Evolutionary conservation across 2,888 invertebrate genomes (phyloP), one percentile per base, ranked within the genome.

Genomic region (Ditula angustiorana): DNA sequence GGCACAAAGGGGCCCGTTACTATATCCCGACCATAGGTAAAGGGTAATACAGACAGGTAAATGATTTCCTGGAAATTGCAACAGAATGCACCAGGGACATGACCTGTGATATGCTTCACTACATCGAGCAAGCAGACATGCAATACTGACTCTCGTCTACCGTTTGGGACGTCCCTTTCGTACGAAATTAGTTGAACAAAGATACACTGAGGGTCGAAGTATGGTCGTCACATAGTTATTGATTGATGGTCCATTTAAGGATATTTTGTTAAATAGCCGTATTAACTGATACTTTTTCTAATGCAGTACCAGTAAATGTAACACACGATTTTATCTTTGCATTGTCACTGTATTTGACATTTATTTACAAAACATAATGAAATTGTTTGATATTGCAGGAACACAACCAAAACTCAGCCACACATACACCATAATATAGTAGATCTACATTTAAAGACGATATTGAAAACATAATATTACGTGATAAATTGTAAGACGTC

Each of bases 31-130:
- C 79, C 84, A 80, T 81, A 73, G 79, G 85, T 86, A 87, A 80
- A 81, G 73, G 78, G 85, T 86, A 87, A 88, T 86, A 86, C 86
- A 85, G 83, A 83, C 77, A 74, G 73, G 75, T 82, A 77, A 73
- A 81, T 84, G 85, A 86, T 66, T 19, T 57, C 47, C 35, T 47
- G 64, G 46, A 49, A 16, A 53, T 60, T 49, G 60, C 37, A 55
- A 55, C 30, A 13, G 37, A 60, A 50, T 55, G 65, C 59, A 46
- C 59, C 11, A 37, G 64, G 64, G 64, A 64, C 58, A 52, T 50
- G 63, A 58, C 50, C 57, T 26, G 57, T 16, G 53, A 33, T 21
- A 35, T 35, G 53, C 53, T 23, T 30, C 53, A 23, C 23, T 33
- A 35, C 35, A 13, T 21, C 50, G 8, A 1, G 7, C 55, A 41